Conservation (phyloP, 2,888 invertebrate species). For the Leptarthrus brevirostris region DNA sequence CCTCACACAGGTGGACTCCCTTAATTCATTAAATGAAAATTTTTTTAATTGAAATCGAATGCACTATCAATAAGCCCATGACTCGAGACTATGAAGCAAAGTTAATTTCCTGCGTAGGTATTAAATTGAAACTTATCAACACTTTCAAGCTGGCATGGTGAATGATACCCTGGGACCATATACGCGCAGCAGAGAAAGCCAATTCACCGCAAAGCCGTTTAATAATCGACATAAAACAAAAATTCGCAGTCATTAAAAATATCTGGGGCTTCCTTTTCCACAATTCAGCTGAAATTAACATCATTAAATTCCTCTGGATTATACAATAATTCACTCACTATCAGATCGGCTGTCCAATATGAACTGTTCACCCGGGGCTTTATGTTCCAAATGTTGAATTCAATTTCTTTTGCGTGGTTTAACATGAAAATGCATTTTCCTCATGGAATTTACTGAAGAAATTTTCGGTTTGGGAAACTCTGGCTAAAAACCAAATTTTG, state of each 20-base stretch:
- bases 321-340: conserved; percentile 40
- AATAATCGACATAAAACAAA: conserved; percentile 26
- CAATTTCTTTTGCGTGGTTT: conserved; percentile 48
- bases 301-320: conserved; percentile 40
- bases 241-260: conserved; percentile 34
- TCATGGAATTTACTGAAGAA: conserved; percentile 32
- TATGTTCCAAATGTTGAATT: conserved; percentile 46
- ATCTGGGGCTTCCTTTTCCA: conserved; percentile 14
- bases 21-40: too few relatives aligned
- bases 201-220: conserved; percentile 22
- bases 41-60: too few relatives aligned
- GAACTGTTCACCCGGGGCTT: conserved; percentile 41
- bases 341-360: conserved; percentile 46
- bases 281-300: conserved; percentile 21
- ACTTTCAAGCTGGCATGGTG: neutral
- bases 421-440: conserved; percentile 47
- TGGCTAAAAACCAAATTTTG: conserved; percentile 49
- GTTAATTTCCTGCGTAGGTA: neutral
- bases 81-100: too few relatives aligned
- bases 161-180: too few relatives aligned
- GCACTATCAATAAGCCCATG: too few relatives aligned
- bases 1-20: too few relatives aligned
- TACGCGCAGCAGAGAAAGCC: neutral
- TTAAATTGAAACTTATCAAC: neutral
- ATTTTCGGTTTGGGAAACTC: conserved; percentile 18